Percentiles rank a stretch among this genome's conserved stretches.
Evolutionary conservation across 1,140 invertebrate genomes (phyloP).

Genomic region (Cotesia glomerata): DNA sequence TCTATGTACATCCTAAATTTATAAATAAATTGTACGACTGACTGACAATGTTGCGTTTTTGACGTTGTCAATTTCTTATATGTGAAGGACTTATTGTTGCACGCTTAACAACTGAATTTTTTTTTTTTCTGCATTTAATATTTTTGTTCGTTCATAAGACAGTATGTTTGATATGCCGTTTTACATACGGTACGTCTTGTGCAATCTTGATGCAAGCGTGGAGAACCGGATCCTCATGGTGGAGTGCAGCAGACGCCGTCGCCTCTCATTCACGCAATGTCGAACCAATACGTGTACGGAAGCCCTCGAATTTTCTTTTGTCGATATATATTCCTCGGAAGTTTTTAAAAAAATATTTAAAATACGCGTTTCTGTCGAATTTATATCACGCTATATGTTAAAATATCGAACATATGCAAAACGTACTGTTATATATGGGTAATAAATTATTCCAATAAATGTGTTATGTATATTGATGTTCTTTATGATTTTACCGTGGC

Average conservation of each 20-base stretch:
- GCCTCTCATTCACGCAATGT: conserved; percentile 10
- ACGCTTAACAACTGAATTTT: background rate
- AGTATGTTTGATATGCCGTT: background rate
- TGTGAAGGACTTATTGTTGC: too few species aligned
- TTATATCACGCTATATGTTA: conserved; percentile 55
- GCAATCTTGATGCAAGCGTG: background rate
- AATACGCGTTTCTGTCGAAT: conserved; percentile 33
- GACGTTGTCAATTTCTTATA: background rate
- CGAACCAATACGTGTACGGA: background rate
- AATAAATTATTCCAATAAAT: conserved; percentile 46
- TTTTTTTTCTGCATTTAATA: background rate
- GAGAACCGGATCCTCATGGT: conserved; percentile 13
- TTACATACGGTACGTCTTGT: background rate
- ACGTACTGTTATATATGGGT: conserved; percentile 40
- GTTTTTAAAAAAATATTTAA: background rate
- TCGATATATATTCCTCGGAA: conserved; percentile 18
- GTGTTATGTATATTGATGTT: conserved; percentile 36
- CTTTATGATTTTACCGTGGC: conserved; percentile 44
- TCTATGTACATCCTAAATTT: background rate
- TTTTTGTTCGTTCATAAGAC: background rate
- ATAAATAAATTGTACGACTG: background rate
- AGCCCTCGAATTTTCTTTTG: conserved; percentile 36
- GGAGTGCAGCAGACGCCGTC: conserved; percentile 13
- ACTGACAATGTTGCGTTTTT: too few species aligned
- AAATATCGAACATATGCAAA: conserved; percentile 48